These are phyloP conservation scores for Acutogordius australiensis DNA, from an alignment of 2,888 invertebrate genomes.

Conservation along the genomic window DNA sequence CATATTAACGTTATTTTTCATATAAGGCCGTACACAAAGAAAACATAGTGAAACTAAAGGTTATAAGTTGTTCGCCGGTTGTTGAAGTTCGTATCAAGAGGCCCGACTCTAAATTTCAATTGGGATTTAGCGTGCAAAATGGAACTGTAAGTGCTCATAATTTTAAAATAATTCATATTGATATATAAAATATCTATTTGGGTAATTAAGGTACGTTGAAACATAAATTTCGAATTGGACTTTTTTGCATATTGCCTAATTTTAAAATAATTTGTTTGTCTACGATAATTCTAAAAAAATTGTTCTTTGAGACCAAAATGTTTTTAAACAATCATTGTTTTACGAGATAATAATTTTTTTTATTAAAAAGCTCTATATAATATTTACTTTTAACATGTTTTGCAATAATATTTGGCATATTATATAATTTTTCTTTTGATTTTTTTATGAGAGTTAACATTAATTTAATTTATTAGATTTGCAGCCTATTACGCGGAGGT, in stretches of 20 bases:
- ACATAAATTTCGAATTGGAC: neutral
- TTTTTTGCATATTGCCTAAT: neutral
- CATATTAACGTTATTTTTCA: slow-evolving; percentile 24
- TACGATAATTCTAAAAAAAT: too few relatives aligned
- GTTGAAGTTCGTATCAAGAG: slow-evolving; percentile 96
- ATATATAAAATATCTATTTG: neutral
- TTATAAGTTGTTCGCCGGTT: slow-evolving; percentile 94
- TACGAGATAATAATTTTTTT: too few relatives aligned
- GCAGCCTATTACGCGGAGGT: slow-evolving; percentile 79
- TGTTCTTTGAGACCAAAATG: too few relatives aligned
- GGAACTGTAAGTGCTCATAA: slow-evolving; percentile 78
- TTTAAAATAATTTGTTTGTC: neutral
- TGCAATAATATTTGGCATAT: too few relatives aligned
- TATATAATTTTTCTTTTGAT: too few relatives aligned
- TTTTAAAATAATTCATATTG: neutral
- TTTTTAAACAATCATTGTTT: too few relatives aligned
- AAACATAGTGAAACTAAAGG: slow-evolving; percentile 89
- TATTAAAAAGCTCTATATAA: too few relatives aligned
- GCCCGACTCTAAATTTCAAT: slow-evolving; percentile 94
- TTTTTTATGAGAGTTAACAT: too few relatives aligned
- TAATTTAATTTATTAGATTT: too few relatives aligned
- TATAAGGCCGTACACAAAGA: slow-evolving; percentile 70
- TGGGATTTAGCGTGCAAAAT: slow-evolving; percentile 98
- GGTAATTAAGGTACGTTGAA: neutral
- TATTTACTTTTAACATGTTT: too few relatives aligned